Evolutionary conservation across 35 echinoderm and acorn worm genomes (phyloP), one percentile per base, ranked within the genome.

Genomic region (Amphiura filiformis): DNA sequence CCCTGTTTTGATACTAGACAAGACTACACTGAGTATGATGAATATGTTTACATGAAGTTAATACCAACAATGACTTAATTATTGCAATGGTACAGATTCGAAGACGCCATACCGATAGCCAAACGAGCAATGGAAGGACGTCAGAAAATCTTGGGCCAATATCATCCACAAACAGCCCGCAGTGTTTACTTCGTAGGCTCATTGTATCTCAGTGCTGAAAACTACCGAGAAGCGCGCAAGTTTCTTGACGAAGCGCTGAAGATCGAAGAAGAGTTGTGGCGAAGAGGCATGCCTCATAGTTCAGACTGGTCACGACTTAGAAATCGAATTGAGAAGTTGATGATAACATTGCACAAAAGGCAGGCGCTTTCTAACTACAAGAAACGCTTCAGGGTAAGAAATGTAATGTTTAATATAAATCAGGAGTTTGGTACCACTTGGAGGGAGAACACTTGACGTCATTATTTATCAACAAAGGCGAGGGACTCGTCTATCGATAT

Each of bases 211-310:
- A 84, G 75, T 57, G 39, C 76, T 39, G 81, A 88, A 30, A 65
- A 88, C 28, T 92, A 92, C 79, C 81, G 80, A 52, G 89, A 92
- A 39, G 86, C 93, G 1, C 83, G 93, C 0, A 78, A 84, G 49
- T 90, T 92, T 77, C 90, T 99, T 77, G 88, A 92, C 34, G 90
- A 94, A 79, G 93, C 96, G 13, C 80, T 99, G 37, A 30, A 77
- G 76, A 92, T 99, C 87, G 96, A 99, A 70, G 96, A 99, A 41
- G 57, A 84, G 0, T 49, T 99, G 26, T 99, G 96, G 96, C 81
- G 84, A 23, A 82, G 84, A 57, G 96, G 96, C 33, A 99, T 93
- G 84, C 89, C 87, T 23, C 93, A 99, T 38, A 94, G 93, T 38
- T 56, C 76, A 26, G 96, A 94, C 52, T 99, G 96, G 96, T 65